Conservation (phyloP, 2,113 vertebrate species). For the Poecilia latipinna region DNA sequence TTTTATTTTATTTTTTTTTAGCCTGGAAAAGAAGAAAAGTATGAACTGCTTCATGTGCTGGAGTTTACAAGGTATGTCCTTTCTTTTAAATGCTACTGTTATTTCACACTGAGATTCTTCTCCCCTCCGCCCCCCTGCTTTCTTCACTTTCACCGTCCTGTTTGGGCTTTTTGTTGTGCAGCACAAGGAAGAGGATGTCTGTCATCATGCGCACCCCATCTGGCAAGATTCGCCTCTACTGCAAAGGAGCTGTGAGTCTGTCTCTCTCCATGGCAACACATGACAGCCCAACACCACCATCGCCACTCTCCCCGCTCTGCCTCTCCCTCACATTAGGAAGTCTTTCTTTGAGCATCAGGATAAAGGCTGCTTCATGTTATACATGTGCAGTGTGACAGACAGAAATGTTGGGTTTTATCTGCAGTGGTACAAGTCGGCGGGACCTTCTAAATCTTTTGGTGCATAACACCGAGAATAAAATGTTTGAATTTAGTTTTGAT, state of each 20-base stretch:
- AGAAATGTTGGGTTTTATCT: conserved; percentile 1
- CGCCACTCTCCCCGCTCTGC: conserved; percentile 16
- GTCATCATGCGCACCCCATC: conserved; percentile 97
- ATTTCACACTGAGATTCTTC: background rate
- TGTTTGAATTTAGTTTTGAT: background rate
- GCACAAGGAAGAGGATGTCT: conserved; percentile 95
- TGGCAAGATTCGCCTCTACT: conserved; percentile 97
- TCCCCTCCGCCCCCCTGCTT: background rate
- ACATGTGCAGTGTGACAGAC: conserved; percentile 13
- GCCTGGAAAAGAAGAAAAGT: conserved; percentile 90
- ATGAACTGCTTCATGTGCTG: conserved; percentile 93
- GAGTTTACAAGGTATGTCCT: conserved; percentile 94
- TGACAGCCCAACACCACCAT: conserved; percentile 54
- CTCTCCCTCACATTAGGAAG: conserved; percentile 33
- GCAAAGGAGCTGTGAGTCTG: conserved; percentile 98
- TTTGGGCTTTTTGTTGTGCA: conserved; percentile 61
- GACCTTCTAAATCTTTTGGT: background rate
- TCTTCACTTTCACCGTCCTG: background rate
- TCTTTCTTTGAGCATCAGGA: conserved; percentile 20
- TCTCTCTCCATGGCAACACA: conserved; percentile 78
- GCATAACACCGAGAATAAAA: background rate
- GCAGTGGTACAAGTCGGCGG: background rate
- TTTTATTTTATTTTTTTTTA: conserved; percentile 43
- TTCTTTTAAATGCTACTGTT: background rate
- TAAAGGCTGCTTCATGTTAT: conserved; percentile 24